phyloP scores from a whole-genome alignment of 1,140 invertebrate species.

The Meloidogyne chitwoodi region DNA sequence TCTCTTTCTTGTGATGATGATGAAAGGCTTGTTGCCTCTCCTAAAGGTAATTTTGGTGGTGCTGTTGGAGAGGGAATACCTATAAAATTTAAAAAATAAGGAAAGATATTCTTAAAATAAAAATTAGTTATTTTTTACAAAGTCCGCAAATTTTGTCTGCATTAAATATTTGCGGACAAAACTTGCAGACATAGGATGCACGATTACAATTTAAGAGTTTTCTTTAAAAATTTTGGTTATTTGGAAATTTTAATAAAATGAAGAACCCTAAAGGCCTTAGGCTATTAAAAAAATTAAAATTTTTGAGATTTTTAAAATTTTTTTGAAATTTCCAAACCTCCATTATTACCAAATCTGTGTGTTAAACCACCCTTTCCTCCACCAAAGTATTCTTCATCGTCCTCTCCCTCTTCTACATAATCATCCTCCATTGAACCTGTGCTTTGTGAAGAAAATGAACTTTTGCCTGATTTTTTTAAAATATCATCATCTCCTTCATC shows the following conservation, averaged over 20 bases:
- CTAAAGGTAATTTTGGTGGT: conserved; percentile 10
- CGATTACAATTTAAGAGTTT: no score
- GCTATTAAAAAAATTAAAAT: no score
- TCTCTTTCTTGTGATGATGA: conserved; percentile 6
- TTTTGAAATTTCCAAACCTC: not conserved
- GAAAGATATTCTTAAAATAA: not conserved
- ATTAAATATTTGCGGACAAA: not conserved
- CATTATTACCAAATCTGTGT: not conserved
- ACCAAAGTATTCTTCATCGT: not conserved
- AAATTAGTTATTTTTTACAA: not conserved
- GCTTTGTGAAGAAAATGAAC: conserved; percentile 14
- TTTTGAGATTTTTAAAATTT: not conserved
- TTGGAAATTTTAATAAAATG: no score
- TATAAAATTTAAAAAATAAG: not conserved
- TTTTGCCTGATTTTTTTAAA: conserved; percentile 5
- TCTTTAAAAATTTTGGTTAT: no score
- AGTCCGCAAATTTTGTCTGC: not conserved
- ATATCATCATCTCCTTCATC: conserved; percentile 4
- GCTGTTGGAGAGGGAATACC: not conserved
- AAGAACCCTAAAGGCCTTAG: no score
- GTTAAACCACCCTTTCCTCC: not conserved
- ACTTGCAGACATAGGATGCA: no score
- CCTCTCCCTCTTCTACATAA: not conserved
- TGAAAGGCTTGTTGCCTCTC: not conserved
- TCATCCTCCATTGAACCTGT: conserved; percentile 17